Base-by-base conservation (phyloP, 2,888 invertebrate species). In the Aphodius granarius region DNA sequence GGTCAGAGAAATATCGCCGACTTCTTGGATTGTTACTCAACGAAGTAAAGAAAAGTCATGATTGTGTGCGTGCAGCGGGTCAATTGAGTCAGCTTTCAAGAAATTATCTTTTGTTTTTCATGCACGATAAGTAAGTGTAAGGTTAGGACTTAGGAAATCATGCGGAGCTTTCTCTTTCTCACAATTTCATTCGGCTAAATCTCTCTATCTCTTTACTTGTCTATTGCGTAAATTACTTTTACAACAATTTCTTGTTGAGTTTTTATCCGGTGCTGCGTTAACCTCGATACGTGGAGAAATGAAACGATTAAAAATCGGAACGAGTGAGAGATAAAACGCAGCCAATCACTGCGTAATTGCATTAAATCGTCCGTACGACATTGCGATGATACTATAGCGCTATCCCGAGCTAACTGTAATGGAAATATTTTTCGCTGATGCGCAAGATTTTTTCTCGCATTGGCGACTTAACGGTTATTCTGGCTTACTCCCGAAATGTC, bases 391-490 rank as follows among this genome's bases (percentile, higher is more conserved):
- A 9, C 43, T 43, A 43, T 43, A 43, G 43, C 6, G 43, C 43
- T 43, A 43, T 43, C 43, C 43, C 43, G 43, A 43, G 43, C 43
- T 43, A 43, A 43, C 43, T 43, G 43, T 43, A 43, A 43, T 43
- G 43, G 43, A 13, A 43, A 43, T 43, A 43, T 43, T 43, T 43
- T 43, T 43, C 43, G 43, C 43, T 43, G 43, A 43, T 43, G 43
- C 43, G 43, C 43, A 3, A 43, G 43, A 43, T 43, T 43, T 68
- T n/a, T 68, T 66, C 15, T 17, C n/a, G n/a, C 17, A 16, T 20
- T 21, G 21, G n/a, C 68, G 68, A 68, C 18, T 20, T 68, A 68
- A 68, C 68, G 68, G 68, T 68, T 68, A 20, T n/a, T 68, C n/a
- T 21, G 20, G 68, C 20, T 68, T 22, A 68, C 20, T 68, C 68